Base-by-base conservation (phyloP, 2,113 vertebrate species). In the Pyxicephalus adspersus region DNA sequence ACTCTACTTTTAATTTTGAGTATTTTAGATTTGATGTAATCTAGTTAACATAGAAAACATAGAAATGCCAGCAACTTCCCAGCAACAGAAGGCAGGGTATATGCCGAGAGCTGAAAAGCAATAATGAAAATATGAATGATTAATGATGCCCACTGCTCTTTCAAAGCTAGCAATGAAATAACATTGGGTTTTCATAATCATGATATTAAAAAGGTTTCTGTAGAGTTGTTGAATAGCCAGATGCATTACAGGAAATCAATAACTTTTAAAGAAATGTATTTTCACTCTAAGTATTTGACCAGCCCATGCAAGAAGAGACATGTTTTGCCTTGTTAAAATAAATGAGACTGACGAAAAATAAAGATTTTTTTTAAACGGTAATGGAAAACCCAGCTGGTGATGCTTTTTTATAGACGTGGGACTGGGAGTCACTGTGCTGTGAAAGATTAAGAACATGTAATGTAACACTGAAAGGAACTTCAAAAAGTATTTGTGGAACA, bases 381-480 rank as follows among this genome's bases (percentile, higher is more conserved):
- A 72, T 80, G 67, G 78, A 80, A 72, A 68, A 54, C 67, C 60
- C 78, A 80, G 78, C 57, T 80, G 67, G 67, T 17, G 58, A 25
- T 80, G 18, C n/a, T 26, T 54, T 23, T 72, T 72, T 26, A 64
- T 54, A 23, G 67, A 72, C 22, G 8, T 51, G 20, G 65, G 23
- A 23, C 17, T 15, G 26, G 19, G 13, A 51, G 19, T 52, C 45
- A 25, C 17, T 45, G 38, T 23, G 57, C 72, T 55, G 19, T 64
- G 19, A 72, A 50, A 64, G 20, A 51, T 64, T 22, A 64, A 15
- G 58, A 50, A 51, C 45, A 13, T 50, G n/a, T 57, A 38, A 28
- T 51, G 25, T 61, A 28, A 61, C 23, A 67, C 3, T 52, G 9
- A 31, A 19, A 58, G 31, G 38, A 45, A 45, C 15, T 19, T 57